phyloP scores from a whole-genome alignment of 2,888 invertebrate species.

The Xylota sylvarum region DNA sequence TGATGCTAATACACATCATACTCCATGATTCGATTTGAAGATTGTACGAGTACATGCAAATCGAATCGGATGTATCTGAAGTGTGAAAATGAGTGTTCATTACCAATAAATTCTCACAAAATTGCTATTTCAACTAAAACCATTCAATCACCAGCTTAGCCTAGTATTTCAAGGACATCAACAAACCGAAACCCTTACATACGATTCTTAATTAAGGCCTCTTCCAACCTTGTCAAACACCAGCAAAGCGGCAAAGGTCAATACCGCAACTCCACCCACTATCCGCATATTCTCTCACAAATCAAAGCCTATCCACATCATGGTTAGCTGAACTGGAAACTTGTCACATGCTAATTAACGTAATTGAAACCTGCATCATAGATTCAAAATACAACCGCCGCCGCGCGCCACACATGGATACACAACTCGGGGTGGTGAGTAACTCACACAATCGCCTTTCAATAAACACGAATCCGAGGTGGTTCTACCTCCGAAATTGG shows the following conservation, averaged over 20 bases:
- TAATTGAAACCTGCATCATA: constrained; percentile 63
- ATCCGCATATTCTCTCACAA: constrained; percentile 13
- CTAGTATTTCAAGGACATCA: no score
- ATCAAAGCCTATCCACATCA: constrained; percentile 37
- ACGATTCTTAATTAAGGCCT: background rate
- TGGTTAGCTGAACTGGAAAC: constrained; percentile 55
- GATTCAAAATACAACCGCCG: constrained; percentile 35
- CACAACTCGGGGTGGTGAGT: background rate
- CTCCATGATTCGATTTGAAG: no score
- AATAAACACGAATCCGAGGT: constrained; percentile 14
- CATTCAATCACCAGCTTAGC: no score
- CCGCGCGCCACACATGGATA: background rate
- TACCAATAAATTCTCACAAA: no score
- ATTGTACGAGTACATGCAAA: no score
- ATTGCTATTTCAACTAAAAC: no score
- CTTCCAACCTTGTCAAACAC: background rate
- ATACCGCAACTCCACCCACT: background rate
- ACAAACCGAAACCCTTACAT: background rate
- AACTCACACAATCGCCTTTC: constrained; percentile 30
- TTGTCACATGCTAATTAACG: constrained; percentile 69
- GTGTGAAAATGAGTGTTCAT: no score
- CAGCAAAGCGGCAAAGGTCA: constrained; percentile 13
- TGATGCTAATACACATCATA: no score
- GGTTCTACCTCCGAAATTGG: constrained; percentile 47
- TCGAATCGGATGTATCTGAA: no score